phyloP scores from a whole-genome alignment of 2,888 invertebrate species.

The Epinotia brunnichana region DNA sequence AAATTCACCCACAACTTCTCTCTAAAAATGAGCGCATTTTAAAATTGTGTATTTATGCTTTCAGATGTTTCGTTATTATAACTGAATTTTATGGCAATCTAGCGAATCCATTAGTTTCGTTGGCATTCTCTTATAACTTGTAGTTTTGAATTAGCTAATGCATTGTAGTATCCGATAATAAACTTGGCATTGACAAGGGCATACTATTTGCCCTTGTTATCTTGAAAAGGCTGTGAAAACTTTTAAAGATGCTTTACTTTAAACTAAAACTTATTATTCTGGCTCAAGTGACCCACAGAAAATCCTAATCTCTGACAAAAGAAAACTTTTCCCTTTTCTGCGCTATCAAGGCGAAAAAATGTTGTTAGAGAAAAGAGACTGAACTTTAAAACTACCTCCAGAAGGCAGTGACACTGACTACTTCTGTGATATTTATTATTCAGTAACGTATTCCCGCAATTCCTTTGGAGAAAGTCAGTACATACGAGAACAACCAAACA shows the following conservation, averaged over 20 bases:
- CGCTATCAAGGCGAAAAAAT: no score
- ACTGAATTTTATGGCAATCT: constrained; percentile 27
- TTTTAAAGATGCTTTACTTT: no score
- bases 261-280: no score
- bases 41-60: constrained; percentile 12
- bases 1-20: constrained; percentile 23
- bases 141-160: constrained; percentile 27
- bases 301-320: no score
- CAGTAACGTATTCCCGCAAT: background rate
- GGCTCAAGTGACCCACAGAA: no score
- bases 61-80: constrained; percentile 22
- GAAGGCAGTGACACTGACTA: background rate
- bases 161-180: constrained; percentile 15
- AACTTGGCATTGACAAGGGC: constrained; percentile 6
- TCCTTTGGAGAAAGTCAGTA: background rate
- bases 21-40: constrained; percentile 24
- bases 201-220: background rate
- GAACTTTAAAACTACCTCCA: background rate
- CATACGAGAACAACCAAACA: constrained; percentile 7
- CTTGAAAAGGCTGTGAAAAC: background rate
- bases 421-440: background rate
- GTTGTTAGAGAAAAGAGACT: no score
- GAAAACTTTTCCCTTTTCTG: no score
- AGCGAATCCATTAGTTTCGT: constrained; percentile 31
- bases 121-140: constrained; percentile 11